A percentile compares a stretch with the other conserved stretches of the same genome.
These are phyloP conservation scores for Ichneumoninae sp. DNA, from an alignment of 2,888 invertebrate genomes.

Conservation along the genomic window DNA sequence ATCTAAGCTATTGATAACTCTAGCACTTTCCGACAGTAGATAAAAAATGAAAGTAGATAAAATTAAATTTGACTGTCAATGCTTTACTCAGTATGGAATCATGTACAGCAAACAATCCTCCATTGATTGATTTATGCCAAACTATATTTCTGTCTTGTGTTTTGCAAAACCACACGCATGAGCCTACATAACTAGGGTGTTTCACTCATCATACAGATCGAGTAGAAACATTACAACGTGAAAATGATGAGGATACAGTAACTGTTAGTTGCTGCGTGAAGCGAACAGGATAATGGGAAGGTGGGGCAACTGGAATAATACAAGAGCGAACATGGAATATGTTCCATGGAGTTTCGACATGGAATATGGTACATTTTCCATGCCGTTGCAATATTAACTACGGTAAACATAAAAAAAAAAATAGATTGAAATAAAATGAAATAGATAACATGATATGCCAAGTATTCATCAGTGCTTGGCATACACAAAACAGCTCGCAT, in stretches of 20 bases:
- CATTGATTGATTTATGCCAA: neutral
- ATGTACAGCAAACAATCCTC: neutral
- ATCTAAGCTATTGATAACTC: conserved; percentile 21
- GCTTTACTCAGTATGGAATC: neutral
- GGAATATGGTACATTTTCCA: neutral
- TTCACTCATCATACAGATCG: neutral
- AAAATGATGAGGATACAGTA: conserved; percentile 35
- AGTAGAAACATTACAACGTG: conserved; percentile 41
- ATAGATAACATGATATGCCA: neutral
- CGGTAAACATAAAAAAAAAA: neutral
- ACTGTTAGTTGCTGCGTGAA: conserved; percentile 52
- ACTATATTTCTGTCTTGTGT: neutral
- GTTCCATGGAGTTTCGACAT: neutral
- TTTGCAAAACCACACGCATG: neutral
- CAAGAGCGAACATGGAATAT: conserved; percentile 8
- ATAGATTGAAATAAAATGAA: neutral
- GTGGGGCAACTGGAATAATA: conserved; percentile 31
- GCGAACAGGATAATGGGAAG: conserved; percentile 36
- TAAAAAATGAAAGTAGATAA: neutral
- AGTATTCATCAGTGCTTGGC: neutral
- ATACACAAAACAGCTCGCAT: neutral
- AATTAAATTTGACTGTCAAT: neutral
- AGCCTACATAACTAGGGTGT: neutral
- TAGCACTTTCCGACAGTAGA: neutral
- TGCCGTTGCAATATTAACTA: neutral